Evolutionary conservation across 2,888 invertebrate genomes (phyloP).

Genomic region (Cantharis nigra): DNA sequence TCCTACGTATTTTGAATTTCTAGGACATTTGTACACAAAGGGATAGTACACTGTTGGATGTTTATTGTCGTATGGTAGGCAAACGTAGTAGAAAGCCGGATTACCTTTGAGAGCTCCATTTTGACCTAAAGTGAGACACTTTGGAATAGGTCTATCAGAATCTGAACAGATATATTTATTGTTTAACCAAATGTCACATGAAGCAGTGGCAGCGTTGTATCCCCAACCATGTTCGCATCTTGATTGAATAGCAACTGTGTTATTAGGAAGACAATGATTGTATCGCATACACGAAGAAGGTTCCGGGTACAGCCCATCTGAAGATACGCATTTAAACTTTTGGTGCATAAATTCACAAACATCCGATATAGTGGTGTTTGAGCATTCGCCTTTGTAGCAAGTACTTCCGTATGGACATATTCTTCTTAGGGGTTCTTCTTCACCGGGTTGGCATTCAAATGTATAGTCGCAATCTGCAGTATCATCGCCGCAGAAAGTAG

Average conservation of each 20-base stretch:
- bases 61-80: background rate
- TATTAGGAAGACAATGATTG: background rate
- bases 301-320: slow-evolving; percentile 3
- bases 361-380: background rate
- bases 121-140: background rate
- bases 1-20: background rate
- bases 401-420: background rate
- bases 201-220: background rate
- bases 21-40: background rate
- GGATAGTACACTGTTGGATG: background rate
- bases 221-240: background rate
- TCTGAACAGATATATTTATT: background rate
- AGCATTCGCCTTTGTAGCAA: background rate
- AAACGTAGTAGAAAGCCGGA: background rate
- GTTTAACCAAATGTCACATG: background rate
- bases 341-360: background rate
- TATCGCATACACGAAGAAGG: slow-evolving; percentile 1
- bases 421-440: too few species aligned
- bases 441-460: background rate
- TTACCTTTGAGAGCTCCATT: background rate
- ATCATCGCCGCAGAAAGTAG: background rate
- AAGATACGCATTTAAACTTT: background rate
- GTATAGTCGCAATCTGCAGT: background rate
- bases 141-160: background rate
- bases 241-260: background rate